These are phyloP conservation scores for Dryomyza anilis DNA, from an alignment of 2,888 invertebrate species.

Conservation along the genomic window DNA sequence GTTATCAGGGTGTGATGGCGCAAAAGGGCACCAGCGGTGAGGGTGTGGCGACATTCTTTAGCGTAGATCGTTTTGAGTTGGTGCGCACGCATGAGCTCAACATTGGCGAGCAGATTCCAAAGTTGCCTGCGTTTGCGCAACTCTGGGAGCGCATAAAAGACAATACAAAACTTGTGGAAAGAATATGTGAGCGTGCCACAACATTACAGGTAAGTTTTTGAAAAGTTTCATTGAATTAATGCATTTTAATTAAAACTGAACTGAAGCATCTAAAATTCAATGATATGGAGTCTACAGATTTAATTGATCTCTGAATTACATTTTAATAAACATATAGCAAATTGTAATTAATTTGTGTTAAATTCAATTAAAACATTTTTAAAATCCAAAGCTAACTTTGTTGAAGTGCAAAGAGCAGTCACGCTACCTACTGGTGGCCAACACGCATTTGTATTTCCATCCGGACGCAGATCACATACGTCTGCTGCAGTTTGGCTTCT, in stretches of 20 bases:
- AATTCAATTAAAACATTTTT: background rate
- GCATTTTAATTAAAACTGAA: background rate
- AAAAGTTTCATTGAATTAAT: too few relatives aligned
- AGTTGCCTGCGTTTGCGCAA: slow-evolving; percentile 63
- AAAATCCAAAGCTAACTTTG: slow-evolving; percentile 60
- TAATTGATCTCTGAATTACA: too few relatives aligned
- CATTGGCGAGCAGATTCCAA: slow-evolving; percentile 67
- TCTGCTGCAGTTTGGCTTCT: slow-evolving; percentile 79
- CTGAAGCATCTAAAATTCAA: background rate
- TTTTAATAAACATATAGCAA: too few relatives aligned
- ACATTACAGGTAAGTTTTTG: slow-evolving; percentile 66
- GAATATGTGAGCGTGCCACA: slow-evolving; percentile 71
- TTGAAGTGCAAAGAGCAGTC: slow-evolving; percentile 67
- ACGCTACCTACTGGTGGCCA: slow-evolving; percentile 73
- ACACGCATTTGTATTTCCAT: slow-evolving; percentile 93
- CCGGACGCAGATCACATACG: slow-evolving; percentile 90
- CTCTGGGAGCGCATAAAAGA: slow-evolving; percentile 68
- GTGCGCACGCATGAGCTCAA: slow-evolving; percentile 65
- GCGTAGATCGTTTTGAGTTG: slow-evolving; percentile 69
- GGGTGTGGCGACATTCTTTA: slow-evolving; percentile 81
- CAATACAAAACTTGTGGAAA: slow-evolving; percentile 66
- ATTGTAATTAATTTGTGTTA: too few relatives aligned
- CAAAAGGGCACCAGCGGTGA: slow-evolving; percentile 78
- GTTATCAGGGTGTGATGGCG: slow-evolving; percentile 68
- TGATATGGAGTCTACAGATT: too few relatives aligned